These are phyloP conservation scores for Lota lota DNA, from an alignment of 2,113 vertebrate genomes.

Conservation along the genomic window DNA sequence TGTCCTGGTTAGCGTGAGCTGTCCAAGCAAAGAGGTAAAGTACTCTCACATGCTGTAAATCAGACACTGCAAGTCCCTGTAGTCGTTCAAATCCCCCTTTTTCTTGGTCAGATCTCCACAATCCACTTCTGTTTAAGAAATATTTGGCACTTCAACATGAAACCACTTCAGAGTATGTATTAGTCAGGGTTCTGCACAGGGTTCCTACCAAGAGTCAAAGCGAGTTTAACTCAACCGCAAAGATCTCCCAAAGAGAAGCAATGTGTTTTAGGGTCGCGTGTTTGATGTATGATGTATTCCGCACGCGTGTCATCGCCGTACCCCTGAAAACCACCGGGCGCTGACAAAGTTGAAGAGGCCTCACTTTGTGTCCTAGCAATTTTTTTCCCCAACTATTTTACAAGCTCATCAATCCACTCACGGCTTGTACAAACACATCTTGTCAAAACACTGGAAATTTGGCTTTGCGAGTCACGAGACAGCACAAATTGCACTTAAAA, in stretches of 20 bases:
- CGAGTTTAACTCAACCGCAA: slow-evolving; percentile 20
- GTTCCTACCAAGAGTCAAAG: slow-evolving; percentile 14
- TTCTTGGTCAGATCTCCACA: slow-evolving; percentile 54
- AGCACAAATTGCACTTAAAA: slow-evolving; percentile 51
- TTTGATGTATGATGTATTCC: slow-evolving; percentile 36
- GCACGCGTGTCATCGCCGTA: slow-evolving; percentile 30
- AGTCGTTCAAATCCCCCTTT: slow-evolving; percentile 34
- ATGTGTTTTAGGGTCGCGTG: background rate
- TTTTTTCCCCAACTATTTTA: slow-evolving; percentile 24
- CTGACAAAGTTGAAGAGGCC: slow-evolving; percentile 22
- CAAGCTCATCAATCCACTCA: slow-evolving; percentile 49
- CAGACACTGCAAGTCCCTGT: slow-evolving; percentile 57
- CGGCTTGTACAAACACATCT: slow-evolving; percentile 24
- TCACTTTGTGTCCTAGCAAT: slow-evolving; percentile 8
- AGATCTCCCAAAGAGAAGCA: slow-evolving; percentile 7
- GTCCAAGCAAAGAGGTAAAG: slow-evolving; percentile 49
- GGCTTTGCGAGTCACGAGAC: slow-evolving; percentile 36
- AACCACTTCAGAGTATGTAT: slow-evolving; percentile 15
- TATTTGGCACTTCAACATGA: slow-evolving; percentile 21
- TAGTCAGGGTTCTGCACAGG: slow-evolving; percentile 8
- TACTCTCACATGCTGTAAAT: slow-evolving; percentile 78
- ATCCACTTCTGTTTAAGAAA: slow-evolving; percentile 70
- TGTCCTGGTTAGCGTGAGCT: background rate
- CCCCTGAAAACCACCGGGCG: slow-evolving; percentile 25
- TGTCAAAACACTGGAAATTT: slow-evolving; percentile 60